phyloP scores from a whole-genome alignment of 2,888 invertebrate genomes.

The Lithophane ornitopus region DNA sequence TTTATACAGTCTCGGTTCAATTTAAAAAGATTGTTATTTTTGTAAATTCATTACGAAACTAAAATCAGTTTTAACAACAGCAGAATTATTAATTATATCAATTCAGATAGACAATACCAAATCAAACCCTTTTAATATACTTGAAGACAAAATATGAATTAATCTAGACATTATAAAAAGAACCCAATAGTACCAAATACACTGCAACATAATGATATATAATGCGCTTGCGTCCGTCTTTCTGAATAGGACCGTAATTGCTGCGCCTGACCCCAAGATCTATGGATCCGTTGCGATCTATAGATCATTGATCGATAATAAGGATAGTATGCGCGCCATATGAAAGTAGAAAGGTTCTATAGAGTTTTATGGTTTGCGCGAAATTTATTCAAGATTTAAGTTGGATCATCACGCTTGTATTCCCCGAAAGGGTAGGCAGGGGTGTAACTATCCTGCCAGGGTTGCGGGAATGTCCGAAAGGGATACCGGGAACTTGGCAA shows the following conservation, averaged over 20 bases:
- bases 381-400: slow-evolving; percentile 14
- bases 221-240: slow-evolving; percentile 65
- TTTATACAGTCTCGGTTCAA: too few relatives aligned
- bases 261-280: slow-evolving; percentile 77
- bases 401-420: background rate
- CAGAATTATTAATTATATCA: too few relatives aligned
- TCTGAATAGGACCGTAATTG: slow-evolving; percentile 77
- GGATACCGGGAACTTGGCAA: too few relatives aligned
- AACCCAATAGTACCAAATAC: background rate
- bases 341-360: slow-evolving; percentile 67
- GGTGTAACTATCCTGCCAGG: too few relatives aligned
- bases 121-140: background rate
- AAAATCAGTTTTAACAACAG: too few relatives aligned
- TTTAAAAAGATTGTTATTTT: too few relatives aligned
- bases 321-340: slow-evolving; percentile 65
- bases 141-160: background rate
- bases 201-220: slow-evolving; percentile 67
- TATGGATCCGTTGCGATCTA: slow-evolving; percentile 77
- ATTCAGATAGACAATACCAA: too few relatives aligned
- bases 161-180: slow-evolving; percentile 37
- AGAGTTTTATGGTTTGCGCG: slow-evolving; percentile 28
- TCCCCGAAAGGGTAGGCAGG: too few relatives aligned
- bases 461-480: too few relatives aligned
- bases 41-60: too few relatives aligned
- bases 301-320: slow-evolving; percentile 74